Evolutionary conservation across 1,140 invertebrate species (phyloP).

Genomic region (Mya arenaria): DNA sequence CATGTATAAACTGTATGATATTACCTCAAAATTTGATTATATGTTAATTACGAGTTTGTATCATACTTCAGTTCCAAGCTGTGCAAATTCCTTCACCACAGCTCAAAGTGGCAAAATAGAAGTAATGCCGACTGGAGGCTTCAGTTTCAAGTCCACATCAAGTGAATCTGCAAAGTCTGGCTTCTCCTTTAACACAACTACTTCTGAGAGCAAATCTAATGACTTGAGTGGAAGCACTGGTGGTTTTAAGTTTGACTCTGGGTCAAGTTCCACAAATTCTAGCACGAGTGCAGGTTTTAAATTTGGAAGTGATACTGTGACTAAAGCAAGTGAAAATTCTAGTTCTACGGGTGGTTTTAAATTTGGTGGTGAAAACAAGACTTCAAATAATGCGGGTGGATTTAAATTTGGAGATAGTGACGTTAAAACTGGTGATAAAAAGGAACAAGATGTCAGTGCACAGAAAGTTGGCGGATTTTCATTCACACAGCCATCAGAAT

Average conservation of each 20-base stretch:
- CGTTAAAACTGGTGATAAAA: background rate
- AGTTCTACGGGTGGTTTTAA: conserved; percentile 24
- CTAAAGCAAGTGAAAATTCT: background rate
- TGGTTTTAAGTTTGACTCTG: conserved; percentile 41
- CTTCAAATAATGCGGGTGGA: background rate
- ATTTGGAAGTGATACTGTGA: background rate
- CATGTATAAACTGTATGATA: too few relatives aligned
- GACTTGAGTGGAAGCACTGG: background rate
- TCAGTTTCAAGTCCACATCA: conserved; percentile 1
- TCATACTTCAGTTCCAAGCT: conserved; percentile 33
- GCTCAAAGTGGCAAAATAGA: conserved; percentile 21
- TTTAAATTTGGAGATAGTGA: conserved; percentile 27
- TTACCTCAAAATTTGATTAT: background rate
- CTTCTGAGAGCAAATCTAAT: background rate
- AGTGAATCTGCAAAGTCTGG: background rate
- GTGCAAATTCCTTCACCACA: conserved; percentile 27
- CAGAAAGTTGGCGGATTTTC: conserved; percentile 10
- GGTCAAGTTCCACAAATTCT: background rate
- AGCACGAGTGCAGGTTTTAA: conserved; percentile 31
- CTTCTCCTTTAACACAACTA: background rate
- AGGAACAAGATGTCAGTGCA: background rate
- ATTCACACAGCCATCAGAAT: conserved; percentile 5
- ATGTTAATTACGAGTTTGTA: background rate
- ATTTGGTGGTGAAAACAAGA: background rate
- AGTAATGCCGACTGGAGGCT: background rate